These are phyloP conservation scores for Dascillus cervinus DNA, from an alignment of 2,888 invertebrate species.

Conservation along the genomic window DNA sequence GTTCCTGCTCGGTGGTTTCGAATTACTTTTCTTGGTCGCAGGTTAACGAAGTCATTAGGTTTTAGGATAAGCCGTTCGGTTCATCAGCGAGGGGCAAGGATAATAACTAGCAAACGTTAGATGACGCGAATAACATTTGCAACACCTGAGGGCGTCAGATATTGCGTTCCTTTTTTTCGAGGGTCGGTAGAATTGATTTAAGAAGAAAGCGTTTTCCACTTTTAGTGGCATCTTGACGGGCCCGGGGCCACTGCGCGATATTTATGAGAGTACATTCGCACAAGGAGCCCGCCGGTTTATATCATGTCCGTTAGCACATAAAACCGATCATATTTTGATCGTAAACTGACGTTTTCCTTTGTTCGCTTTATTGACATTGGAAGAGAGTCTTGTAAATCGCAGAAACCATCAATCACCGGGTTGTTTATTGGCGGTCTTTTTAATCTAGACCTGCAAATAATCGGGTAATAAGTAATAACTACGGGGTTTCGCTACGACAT, in stretches of 20 bases:
- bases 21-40: no score
- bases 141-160: slow-evolving; percentile 12
- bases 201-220: slow-evolving; percentile 21
- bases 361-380: slow-evolving; percentile 27
- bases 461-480: slow-evolving; percentile 21
- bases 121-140: slow-evolving; percentile 11
- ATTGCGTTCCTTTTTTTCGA: slow-evolving; percentile 17
- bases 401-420: slow-evolving; percentile 21
- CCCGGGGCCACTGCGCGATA: slow-evolving; percentile 27
- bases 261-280: slow-evolving; percentile 28
- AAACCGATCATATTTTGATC: slow-evolving; percentile 33
- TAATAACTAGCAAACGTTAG: slow-evolving; percentile 12
- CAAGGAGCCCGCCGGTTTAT: slow-evolving; percentile 30
- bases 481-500: slow-evolving; percentile 13
- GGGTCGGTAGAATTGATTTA: slow-evolving; percentile 15
- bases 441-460: slow-evolving; percentile 20
- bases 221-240: slow-evolving; percentile 23
- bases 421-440: slow-evolving; percentile 22
- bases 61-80: slow-evolving; percentile 15
- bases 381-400: slow-evolving; percentile 15
- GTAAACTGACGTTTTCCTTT: slow-evolving; percentile 27
- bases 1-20: no score
- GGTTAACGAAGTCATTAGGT: slow-evolving; percentile 22
- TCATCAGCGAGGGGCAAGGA: slow-evolving; percentile 13
- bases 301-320: slow-evolving; percentile 30